Evolutionary conservation across 37 sponge, comb jelly and placozoan species (phyloP), one percentile per base, ranked within the genome.

Genomic region (Halichondria panicea): DNA sequence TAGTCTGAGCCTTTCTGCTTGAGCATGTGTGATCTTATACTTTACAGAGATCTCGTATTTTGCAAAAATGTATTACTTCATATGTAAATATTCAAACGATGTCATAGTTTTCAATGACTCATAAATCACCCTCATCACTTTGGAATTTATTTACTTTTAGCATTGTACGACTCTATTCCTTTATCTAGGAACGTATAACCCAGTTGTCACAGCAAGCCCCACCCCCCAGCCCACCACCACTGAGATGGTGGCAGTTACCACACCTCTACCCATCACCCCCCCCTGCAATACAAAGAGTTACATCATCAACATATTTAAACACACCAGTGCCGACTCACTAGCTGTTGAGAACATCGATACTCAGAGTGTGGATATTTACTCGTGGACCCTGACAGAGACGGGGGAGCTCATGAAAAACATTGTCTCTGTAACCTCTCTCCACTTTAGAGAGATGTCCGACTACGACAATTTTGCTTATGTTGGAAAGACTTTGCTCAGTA

Each of bases 291-390:
- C 62, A 15, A 15, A 48, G 13, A 11, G 30, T 24, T 83, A 75
- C 66, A 79, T 56, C 30, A 40, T 75, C 50, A 78, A 79, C 35
- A 35, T 86, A 19, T 86, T 62, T 41, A 53, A 28, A 15, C 65
- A 66, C 30, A 11, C 36, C 24, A 43, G 13, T 8, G 25, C 58
- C 9, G 66, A 76, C 42, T 28, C 80, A 18, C 27, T 79, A 56
- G 86, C 74, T 1, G 21, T 86, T 0, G 73, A 86, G 53, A 43
- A 79, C 67, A 69, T 64, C 9, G 8, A 13, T 11, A 70, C 37
- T 0, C 19, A 43, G 0, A 57, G 1, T 37, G 71, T 84, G 24
- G 37, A 68, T n/a, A 36, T 76, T 27, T 84, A 56, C n/a, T 45
- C 7, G 22, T 84, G 84, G 84, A 58, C 69, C 0, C 9, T 43